A percentile compares a stretch with the other conserved stretches of the same genome.
These are phyloP conservation scores for Smithornis capensis DNA, from an alignment of 2,113 vertebrate genomes.

Conservation along the genomic window DNA sequence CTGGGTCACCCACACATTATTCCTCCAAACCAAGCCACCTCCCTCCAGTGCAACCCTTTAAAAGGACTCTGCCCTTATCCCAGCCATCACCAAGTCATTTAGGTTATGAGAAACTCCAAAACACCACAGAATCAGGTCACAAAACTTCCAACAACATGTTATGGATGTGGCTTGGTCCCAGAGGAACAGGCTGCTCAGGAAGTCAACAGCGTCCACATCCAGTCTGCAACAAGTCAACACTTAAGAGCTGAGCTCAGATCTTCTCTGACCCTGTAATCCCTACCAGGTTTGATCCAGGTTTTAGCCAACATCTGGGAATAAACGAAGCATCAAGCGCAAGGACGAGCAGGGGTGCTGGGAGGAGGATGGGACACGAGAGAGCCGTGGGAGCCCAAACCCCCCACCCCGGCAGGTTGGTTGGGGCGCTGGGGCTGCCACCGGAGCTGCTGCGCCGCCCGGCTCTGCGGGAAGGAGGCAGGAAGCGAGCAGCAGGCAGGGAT, in stretches of 20 bases:
- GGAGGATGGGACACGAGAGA: background rate
- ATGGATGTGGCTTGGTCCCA: background rate
- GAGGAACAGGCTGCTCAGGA: background rate
- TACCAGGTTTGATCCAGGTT: background rate
- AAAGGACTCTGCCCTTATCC: background rate
- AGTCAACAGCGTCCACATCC: background rate
- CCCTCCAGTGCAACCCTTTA: background rate
- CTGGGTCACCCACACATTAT: constrained; percentile 35
- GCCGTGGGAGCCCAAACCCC: background rate
- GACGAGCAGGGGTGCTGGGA: background rate
- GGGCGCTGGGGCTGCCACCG: background rate
- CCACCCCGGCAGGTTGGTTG: accelerated
- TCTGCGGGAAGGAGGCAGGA: background rate
- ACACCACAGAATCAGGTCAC: background rate
- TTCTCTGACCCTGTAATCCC: background rate
- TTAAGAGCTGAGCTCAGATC: background rate
- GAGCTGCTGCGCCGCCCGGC: background rate
- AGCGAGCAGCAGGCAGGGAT: background rate
- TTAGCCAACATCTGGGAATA: background rate
- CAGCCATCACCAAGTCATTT: background rate
- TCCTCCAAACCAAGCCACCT: constrained; percentile 4
- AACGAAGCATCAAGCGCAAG: background rate
- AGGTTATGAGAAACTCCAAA: background rate
- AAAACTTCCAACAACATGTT: background rate
- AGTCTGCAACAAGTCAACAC: background rate